These are phyloP conservation scores for Oxytorus armatus DNA, from an alignment of 2,888 invertebrate genomes.

Conservation along the genomic window DNA sequence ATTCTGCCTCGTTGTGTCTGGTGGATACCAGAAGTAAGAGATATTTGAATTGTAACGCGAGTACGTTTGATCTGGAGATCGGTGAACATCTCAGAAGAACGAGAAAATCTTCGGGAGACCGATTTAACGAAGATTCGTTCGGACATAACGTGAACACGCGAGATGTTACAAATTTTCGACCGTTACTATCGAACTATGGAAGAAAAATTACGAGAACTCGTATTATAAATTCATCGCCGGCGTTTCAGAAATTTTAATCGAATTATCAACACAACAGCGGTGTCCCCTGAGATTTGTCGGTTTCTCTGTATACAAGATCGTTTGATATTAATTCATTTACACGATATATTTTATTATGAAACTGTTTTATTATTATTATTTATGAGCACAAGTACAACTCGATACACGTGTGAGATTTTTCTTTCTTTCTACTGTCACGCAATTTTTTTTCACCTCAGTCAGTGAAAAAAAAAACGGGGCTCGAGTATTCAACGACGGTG, in stretches of 20 bases:
- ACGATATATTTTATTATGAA: slow-evolving; percentile 31
- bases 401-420: slow-evolving; percentile 32
- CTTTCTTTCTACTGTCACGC: slow-evolving; percentile 26
- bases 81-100: slow-evolving; percentile 56
- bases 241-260: slow-evolving; percentile 72
- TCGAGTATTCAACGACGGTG: slow-evolving; percentile 34
- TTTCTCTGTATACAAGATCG: slow-evolving; percentile 5
- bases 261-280: slow-evolving; percentile 59
- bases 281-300: slow-evolving; percentile 26
- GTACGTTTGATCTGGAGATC: slow-evolving; percentile 67
- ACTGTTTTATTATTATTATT: slow-evolving; percentile 50
- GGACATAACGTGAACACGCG: background rate
- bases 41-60: slow-evolving; percentile 15
- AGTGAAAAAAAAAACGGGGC: slow-evolving; percentile 25
- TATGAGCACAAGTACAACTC: slow-evolving; percentile 54
- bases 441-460: slow-evolving; percentile 38
- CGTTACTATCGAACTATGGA: slow-evolving; percentile 25
- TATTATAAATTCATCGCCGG: slow-evolving; percentile 75
- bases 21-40: slow-evolving; percentile 13
- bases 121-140: background rate
- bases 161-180: slow-evolving; percentile 4
- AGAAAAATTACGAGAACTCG: slow-evolving; percentile 53
- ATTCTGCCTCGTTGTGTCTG: slow-evolving; percentile 18
- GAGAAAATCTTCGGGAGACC: slow-evolving; percentile 25
- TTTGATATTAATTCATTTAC: slow-evolving; percentile 14